Conservation (phyloP, 1,140 invertebrate genomes). For the Anastrepha obliqua region DNA sequence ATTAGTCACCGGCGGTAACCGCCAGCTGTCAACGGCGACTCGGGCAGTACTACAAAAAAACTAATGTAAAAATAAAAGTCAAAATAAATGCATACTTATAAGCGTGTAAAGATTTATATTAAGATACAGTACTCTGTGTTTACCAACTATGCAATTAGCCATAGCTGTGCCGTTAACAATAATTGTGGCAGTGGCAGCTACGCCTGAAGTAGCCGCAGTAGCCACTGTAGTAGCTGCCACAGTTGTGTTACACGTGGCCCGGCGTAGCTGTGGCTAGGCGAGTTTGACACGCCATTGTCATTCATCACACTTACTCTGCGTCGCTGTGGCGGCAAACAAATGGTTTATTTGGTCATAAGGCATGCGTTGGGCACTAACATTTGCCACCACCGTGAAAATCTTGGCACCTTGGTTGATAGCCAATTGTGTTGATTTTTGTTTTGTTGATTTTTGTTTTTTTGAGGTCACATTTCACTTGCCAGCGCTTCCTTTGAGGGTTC, state of each 20-base stretch:
- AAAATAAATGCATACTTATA: neutral
- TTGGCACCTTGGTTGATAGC: neutral
- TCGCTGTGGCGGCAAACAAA: neutral
- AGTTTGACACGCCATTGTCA: conserved; percentile 9
- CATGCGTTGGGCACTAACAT: neutral
- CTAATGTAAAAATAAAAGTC: too few species aligned
- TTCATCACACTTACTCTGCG: conserved; percentile 2
- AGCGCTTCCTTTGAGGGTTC: neutral
- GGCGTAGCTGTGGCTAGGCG: conserved; percentile 4
- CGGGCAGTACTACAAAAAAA: too few species aligned
- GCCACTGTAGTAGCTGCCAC: neutral
- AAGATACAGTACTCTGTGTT: neutral
- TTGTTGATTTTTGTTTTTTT: neutral
- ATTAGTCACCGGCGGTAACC: conserved; percentile 15
- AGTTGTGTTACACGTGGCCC: conserved; percentile 4
- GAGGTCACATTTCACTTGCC: neutral
- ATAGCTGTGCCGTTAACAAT: neutral
- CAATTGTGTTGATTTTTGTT: neutral
- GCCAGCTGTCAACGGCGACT: neutral
- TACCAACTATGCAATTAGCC: neutral
- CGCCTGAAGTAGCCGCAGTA: neutral
- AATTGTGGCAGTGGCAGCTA: neutral
- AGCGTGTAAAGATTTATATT: neutral
- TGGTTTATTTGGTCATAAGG: neutral
- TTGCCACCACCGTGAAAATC: too few species aligned